A percentile compares a stretch with the other conserved stretches of the same genome.
Conservation (phyloP, 1,140 invertebrate species). For the Neodiprion lecontei region DNA sequence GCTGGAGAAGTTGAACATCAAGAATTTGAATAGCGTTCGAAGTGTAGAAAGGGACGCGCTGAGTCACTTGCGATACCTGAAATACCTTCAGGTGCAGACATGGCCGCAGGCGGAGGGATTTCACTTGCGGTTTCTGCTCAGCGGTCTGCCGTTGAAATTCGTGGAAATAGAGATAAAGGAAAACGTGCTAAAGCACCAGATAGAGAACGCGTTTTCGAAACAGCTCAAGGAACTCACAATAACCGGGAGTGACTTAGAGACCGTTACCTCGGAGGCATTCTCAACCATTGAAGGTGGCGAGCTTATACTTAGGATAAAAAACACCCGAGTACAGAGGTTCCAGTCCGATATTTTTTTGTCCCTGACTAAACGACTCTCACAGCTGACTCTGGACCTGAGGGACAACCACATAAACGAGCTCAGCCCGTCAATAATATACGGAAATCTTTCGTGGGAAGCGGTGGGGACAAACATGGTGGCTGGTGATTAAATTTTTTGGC, state of each 20-base stretch:
- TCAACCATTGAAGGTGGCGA: slow-evolving; percentile 69
- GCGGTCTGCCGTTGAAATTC: slow-evolving; percentile 67
- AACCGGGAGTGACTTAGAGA: slow-evolving; percentile 73
- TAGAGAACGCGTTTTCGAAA: slow-evolving; percentile 74
- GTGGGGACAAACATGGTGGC: slow-evolving; percentile 81
- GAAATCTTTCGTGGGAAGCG: slow-evolving; percentile 84
- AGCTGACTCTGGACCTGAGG: slow-evolving; percentile 82
- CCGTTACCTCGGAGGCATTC: slow-evolving; percentile 76
- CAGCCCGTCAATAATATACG: slow-evolving; percentile 83
- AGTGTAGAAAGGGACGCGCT: slow-evolving; percentile 71
- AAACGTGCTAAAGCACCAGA: slow-evolving; percentile 71
- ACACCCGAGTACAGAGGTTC: slow-evolving; percentile 76
- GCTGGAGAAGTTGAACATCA: slow-evolving; percentile 58
- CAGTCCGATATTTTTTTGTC: slow-evolving; percentile 79
- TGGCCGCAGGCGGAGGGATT: slow-evolving; percentile 71
- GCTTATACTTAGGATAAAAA: slow-evolving; percentile 76
- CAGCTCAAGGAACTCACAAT: slow-evolving; percentile 83
- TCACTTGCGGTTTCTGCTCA: slow-evolving; percentile 67
- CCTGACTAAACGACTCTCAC: slow-evolving; percentile 74
- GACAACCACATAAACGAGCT: slow-evolving; percentile 81
- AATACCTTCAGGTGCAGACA: slow-evolving; percentile 69
- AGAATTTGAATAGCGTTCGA: slow-evolving; percentile 54
- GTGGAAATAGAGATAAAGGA: slow-evolving; percentile 77
- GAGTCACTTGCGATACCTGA: slow-evolving; percentile 67
- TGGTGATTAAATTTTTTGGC: slow-evolving; percentile 61